Evolutionary conservation across 2,113 vertebrate genomes (phyloP).

Genomic region (Anolis carolinensis): DNA sequence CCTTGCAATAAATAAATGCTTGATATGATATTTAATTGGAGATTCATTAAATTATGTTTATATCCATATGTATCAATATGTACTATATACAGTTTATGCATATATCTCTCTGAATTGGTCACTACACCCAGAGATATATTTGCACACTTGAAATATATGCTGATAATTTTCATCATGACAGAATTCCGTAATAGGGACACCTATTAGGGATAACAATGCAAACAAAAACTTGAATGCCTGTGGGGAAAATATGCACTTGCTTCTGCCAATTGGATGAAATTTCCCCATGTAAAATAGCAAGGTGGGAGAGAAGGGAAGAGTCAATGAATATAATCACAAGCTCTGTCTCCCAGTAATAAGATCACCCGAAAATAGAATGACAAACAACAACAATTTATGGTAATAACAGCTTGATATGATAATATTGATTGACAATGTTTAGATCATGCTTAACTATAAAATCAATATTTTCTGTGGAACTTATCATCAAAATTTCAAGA

Average conservation of each 20-base stretch:
- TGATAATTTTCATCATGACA: background rate
- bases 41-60: background rate
- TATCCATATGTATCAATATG: too few species aligned
- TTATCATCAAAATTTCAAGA: too few species aligned
- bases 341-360: background rate
- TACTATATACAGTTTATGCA: background rate
- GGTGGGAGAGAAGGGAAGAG: background rate
- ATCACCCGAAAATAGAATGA: background rate
- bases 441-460: too few species aligned
- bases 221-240: background rate
- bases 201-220: background rate
- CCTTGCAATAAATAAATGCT: background rate
- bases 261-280: background rate
- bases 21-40: background rate
- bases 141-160: background rate
- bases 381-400: background rate
- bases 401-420: background rate
- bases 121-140: background rate
- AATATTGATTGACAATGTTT: too few species aligned
- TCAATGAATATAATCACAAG: background rate
- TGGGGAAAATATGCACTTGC: background rate
- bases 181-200: background rate
- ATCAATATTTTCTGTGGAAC: too few species aligned
- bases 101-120: background rate
- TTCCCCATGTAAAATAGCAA: too few species aligned